Evolutionary conservation across 1,140 invertebrate species (phyloP).

Genomic region (Nasonia vitripennis): DNA sequence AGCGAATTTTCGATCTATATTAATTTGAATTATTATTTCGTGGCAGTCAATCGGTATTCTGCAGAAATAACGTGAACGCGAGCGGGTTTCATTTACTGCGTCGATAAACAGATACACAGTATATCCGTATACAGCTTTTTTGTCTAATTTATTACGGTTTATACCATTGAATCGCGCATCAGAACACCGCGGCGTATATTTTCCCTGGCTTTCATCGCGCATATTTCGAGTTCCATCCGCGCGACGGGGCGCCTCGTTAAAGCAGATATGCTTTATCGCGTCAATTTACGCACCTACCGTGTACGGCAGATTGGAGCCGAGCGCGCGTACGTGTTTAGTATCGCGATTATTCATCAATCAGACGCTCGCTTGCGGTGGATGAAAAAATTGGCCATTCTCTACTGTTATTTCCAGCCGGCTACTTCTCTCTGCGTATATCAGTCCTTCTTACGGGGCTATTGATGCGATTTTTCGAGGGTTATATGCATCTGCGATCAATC

Average conservation of each 20-base stretch:
- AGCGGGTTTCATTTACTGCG: too few species aligned
- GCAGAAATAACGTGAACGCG: too few species aligned
- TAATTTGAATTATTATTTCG: not conserved
- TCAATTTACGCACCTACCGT: slow-evolving; percentile 60
- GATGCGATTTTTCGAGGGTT: not conserved
- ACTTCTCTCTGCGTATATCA: not conserved
- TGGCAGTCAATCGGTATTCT: too few species aligned
- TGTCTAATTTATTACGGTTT: not conserved
- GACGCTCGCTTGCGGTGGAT: not conserved
- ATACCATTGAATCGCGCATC: not conserved
- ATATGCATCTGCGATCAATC: slow-evolving; percentile 19
- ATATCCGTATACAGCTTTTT: not conserved
- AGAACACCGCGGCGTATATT: too few species aligned
- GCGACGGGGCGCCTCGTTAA: slow-evolving; percentile 51
- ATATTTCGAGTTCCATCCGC: not conserved
- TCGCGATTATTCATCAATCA: slow-evolving; percentile 54
- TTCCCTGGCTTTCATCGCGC: too few species aligned
- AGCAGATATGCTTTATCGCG: slow-evolving; percentile 53
- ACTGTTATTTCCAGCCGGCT: slow-evolving; percentile 38
- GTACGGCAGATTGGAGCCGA: slow-evolving; percentile 54
- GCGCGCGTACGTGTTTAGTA: slow-evolving; percentile 42
- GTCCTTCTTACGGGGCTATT: not conserved
- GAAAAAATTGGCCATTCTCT: slow-evolving; percentile 55
- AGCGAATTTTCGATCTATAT: not conserved
- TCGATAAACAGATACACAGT: too few species aligned